Evolutionary conservation across 2,113 vertebrate species (phyloP).

Genomic region (Pteropus alecto): DNA sequence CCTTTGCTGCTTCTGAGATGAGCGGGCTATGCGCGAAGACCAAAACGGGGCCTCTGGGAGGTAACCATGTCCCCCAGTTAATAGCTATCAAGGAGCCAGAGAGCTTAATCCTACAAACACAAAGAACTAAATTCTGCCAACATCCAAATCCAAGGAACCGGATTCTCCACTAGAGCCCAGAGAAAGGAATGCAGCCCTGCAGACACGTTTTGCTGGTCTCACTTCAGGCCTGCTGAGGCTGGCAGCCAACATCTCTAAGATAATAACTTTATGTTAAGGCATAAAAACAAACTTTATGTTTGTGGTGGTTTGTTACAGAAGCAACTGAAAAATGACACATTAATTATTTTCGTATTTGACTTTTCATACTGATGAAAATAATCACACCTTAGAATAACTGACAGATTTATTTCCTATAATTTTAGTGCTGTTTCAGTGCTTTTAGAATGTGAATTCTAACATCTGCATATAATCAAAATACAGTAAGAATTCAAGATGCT

Average conservation of each 20-base stretch:
- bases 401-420: neutral
- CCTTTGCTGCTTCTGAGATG: neutral
- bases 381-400: neutral
- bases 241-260: neutral
- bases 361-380: neutral
- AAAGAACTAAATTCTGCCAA: neutral
- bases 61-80: neutral
- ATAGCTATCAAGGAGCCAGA: neutral
- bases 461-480: neutral
- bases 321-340: neutral
- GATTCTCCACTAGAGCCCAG: fast-evolving
- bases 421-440: neutral
- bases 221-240: neutral
- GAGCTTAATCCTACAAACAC: neutral
- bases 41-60: neutral
- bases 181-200: neutral
- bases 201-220: neutral
- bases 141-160: neutral
- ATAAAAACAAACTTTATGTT: neutral
- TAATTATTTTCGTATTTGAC: neutral
- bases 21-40: neutral
- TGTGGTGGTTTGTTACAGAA: neutral
- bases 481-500: neutral
- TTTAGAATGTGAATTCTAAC: neutral
- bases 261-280: neutral